Percentiles rank a stretch among this genome's conserved stretches.
Evolutionary conservation across 2,888 invertebrate genomes (phyloP).

Genomic region (Drosophila pseudotakahashii): DNA sequence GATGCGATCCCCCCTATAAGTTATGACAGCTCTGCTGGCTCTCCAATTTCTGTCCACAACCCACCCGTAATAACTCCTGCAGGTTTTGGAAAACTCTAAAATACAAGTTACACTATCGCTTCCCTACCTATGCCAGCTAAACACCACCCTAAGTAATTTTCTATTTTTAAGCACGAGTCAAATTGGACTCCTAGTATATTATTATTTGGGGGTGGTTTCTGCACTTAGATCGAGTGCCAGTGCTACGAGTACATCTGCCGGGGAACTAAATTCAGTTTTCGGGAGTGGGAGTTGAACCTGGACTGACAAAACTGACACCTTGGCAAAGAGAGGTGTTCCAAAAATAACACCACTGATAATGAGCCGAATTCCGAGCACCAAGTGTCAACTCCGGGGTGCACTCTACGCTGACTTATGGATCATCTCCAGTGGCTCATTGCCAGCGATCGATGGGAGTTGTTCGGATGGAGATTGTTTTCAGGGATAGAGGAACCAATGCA

Average conservation of each 20-base stretch:
- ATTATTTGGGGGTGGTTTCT: constrained; percentile 58
- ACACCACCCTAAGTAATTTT: constrained; percentile 28
- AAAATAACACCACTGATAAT: constrained; percentile 59
- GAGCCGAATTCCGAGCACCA: constrained; percentile 37
- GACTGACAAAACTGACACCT: constrained; percentile 65
- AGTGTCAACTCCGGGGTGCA: constrained; percentile 56
- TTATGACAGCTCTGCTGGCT: constrained; percentile 68
- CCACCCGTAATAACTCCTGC: constrained; percentile 74
- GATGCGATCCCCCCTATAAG: constrained; percentile 50
- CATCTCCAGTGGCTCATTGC: constrained; percentile 41
- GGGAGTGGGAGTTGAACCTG: constrained; percentile 65
- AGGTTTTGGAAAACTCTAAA: constrained; percentile 37
- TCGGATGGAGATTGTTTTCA: background rate
- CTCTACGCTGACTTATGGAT: constrained; percentile 59
- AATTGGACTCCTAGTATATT: constrained; percentile 53
- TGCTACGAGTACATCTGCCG: constrained; percentile 58
- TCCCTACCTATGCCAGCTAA: background rate
- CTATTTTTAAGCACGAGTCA: constrained; percentile 70
- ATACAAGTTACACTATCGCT: constrained; percentile 32
- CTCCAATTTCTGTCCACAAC: constrained; percentile 46
- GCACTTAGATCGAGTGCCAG: constrained; percentile 38
- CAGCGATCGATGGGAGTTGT: constrained; percentile 16
- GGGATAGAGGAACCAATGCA: background rate
- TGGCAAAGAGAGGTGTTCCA: constrained; percentile 45
- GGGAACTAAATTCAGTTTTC: constrained; percentile 14